Conservation (phyloP, 2,888 invertebrate species). For the Chymomyza caudatula region DNA sequence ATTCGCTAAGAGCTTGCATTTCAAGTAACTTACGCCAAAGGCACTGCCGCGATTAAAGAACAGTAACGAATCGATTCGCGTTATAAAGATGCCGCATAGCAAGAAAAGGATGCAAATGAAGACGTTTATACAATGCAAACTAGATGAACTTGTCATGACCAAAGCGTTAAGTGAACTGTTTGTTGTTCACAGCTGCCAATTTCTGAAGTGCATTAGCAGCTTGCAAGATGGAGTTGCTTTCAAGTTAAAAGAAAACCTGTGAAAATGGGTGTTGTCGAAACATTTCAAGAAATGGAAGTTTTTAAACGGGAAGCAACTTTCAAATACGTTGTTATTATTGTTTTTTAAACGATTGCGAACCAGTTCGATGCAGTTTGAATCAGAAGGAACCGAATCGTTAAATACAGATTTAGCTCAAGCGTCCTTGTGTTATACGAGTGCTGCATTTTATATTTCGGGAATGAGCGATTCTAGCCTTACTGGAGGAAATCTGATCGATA, state of each 20-base stretch:
- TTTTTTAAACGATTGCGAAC: no score
- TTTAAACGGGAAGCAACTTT: no score
- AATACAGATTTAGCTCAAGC: no score
- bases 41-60: slow-evolving; percentile 68
- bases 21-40: slow-evolving; percentile 59
- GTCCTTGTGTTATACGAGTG: no score
- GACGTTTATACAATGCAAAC: neutral
- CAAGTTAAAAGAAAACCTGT: no score
- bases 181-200: slow-evolving; percentile 7
- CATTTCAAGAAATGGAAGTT: neutral
- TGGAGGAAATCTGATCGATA: no score
- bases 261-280: neutral
- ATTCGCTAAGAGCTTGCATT: neutral
- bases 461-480: no score
- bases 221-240: neutral
- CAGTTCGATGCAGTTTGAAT: no score
- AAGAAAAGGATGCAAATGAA: slow-evolving; percentile 15
- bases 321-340: no score
- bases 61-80: slow-evolving; percentile 31
- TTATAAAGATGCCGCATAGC: slow-evolving; percentile 4
- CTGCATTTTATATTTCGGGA: no score
- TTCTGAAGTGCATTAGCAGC: neutral
- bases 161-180: slow-evolving; percentile 41
- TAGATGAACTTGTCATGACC: slow-evolving; percentile 43
- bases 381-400: no score